A percentile compares a stretch with the other conserved stretches of the same genome.
Conservation (phyloP, 2,113 vertebrate species). For the Xyrauchen texanus region DNA sequence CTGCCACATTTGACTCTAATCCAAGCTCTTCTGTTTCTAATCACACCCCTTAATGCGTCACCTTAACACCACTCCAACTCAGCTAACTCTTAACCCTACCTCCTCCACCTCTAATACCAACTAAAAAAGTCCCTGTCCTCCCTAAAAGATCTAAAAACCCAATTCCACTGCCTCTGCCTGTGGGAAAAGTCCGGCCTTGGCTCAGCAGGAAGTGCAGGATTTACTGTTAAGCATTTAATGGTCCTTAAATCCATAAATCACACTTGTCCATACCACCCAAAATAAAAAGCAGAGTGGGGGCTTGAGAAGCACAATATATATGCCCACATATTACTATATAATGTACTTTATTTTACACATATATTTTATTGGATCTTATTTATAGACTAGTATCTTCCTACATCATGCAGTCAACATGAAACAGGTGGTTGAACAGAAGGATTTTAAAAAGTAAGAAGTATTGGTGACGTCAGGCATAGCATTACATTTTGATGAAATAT, state of each 20-base stretch:
- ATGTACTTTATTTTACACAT: too few species aligned
- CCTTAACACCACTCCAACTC: constrained; percentile 23
- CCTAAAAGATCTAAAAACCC: background rate
- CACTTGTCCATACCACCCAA: constrained; percentile 44
- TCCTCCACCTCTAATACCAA: constrained; percentile 20
- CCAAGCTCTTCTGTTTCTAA: constrained; percentile 24
- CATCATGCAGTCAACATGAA: too few species aligned
- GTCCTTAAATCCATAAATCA: constrained; percentile 42
- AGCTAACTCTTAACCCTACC: constrained; percentile 7
- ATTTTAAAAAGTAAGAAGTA: too few species aligned
- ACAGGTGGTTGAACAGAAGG: too few species aligned
- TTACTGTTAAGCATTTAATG: constrained; percentile 46
- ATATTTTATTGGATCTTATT: too few species aligned
- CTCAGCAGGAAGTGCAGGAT: constrained; percentile 26
- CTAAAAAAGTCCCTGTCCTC: background rate
- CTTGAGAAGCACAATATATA: background rate
- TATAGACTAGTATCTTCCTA: too few species aligned
- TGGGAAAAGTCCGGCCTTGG: constrained; percentile 29
- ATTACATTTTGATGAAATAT: too few species aligned
- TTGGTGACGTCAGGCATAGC: too few species aligned
- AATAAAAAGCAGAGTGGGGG: constrained; percentile 10
- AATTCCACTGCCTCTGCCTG: background rate
- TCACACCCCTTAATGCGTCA: constrained; percentile 9
- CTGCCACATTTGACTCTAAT: background rate
- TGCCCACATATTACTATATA: too few species aligned